Conservation (phyloP, 2,888 invertebrate genomes). For the Entomobrya multifasciata region DNA sequence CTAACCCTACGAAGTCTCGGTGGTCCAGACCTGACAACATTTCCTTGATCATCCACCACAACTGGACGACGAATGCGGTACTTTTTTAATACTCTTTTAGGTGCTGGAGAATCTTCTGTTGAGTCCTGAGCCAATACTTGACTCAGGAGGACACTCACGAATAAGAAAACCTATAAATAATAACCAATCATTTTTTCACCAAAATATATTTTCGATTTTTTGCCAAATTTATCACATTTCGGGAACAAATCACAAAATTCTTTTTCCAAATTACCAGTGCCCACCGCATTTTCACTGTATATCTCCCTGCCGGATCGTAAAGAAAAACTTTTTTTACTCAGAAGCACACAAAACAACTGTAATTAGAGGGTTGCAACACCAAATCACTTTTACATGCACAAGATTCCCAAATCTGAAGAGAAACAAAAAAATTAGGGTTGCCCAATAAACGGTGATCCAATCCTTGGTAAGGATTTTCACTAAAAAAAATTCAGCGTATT, state of each 20-base stretch:
- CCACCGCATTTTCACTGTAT: conserved; percentile 71
- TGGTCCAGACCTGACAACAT: conserved; percentile 74
- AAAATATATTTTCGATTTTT: conserved; percentile 4
- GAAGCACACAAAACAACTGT: conserved; percentile 8
- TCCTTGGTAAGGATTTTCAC: neutral
- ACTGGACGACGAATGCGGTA: conserved; percentile 78
- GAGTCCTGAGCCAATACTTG: conserved; percentile 75
- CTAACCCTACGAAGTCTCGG: conserved; percentile 71
- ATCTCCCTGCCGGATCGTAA: conserved; percentile 50
- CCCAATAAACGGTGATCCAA: conserved; percentile 27
- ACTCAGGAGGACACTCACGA: conserved; percentile 75
- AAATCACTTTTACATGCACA: conserved; percentile 27
- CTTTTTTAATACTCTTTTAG: conserved; percentile 78
- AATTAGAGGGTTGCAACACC: conserved; percentile 9
- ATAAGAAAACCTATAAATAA: conserved; percentile 75
- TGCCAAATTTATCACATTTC: neutral
- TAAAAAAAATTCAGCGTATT: neutral
- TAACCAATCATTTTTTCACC: conserved; percentile 48
- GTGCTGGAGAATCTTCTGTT: conserved; percentile 77
- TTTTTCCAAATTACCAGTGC: conserved; percentile 70
- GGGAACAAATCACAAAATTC: neutral
- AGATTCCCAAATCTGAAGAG: conserved; percentile 4
- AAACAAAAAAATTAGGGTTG: neutral
- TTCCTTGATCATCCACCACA: conserved; percentile 74
- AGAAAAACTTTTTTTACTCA: neutral